These are phyloP conservation scores for Pandemis corylana DNA, from an alignment of 2,888 invertebrate species.

Conservation along the genomic window DNA sequence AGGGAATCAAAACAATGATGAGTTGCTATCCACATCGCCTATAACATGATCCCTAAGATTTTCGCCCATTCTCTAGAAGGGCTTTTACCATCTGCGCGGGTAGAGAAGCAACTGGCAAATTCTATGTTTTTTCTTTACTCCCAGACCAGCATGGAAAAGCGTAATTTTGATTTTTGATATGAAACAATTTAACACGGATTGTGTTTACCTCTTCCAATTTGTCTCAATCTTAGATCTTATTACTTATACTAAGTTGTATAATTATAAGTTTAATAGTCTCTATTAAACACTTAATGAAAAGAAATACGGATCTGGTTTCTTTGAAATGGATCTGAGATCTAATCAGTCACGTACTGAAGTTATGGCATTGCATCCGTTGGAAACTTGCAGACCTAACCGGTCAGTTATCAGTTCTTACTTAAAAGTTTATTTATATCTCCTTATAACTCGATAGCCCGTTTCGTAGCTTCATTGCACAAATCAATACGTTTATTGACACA, in stretches of 20 bases:
- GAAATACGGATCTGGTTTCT: background rate
- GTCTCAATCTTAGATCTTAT: no score
- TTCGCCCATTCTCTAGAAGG: no score
- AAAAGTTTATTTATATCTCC: background rate
- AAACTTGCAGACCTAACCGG: background rate
- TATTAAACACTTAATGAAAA: background rate
- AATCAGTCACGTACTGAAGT: conserved; percentile 20
- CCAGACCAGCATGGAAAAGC: no score
- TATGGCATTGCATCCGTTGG: conserved; percentile 7
- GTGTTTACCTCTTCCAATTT: no score
- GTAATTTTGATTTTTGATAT: no score
- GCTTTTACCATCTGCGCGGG: no score
- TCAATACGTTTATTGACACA: conserved; percentile 17
- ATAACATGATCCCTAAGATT: no score
- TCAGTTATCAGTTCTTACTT: conserved; percentile 8
- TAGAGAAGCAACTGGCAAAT: no score
- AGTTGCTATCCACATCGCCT: no score
- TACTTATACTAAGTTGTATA: background rate
- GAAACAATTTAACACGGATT: no score
- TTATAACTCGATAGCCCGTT: conserved; percentile 8
- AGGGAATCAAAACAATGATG: no score
- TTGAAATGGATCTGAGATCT: background rate
- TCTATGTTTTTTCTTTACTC: no score
- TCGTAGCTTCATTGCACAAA: conserved; percentile 7
- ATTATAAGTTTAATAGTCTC: background rate